A percentile compares a stretch with the other conserved stretches of the same genome.
phyloP scores from a whole-genome alignment of 2,888 invertebrate genomes.

The Aphidoletes aphidimyza region DNA sequence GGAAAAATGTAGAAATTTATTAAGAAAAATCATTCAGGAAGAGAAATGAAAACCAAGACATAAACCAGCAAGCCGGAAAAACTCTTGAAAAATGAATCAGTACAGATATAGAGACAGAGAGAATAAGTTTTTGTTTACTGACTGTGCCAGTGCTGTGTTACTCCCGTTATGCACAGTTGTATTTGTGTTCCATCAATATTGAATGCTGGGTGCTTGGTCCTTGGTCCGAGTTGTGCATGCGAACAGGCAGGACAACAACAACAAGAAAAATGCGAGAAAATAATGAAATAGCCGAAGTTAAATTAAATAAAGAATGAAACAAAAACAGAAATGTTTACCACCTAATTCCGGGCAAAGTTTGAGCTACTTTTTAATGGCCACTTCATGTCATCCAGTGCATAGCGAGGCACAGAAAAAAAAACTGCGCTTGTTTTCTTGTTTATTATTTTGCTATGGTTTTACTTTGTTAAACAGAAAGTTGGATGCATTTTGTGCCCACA shows the following conservation, averaged over 20 bases:
- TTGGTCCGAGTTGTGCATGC: too few relatives aligned
- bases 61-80: neutral
- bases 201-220: too few relatives aligned
- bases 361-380: constrained; percentile 2
- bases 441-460: neutral
- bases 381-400: constrained; percentile 17
- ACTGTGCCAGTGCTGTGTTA: neutral
- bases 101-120: neutral
- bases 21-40: neutral
- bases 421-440: constrained; percentile 12
- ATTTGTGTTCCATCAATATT: neutral
- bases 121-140: neutral
- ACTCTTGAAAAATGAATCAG: constrained; percentile 12
- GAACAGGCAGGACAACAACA: neutral
- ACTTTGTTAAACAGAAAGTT: constrained; percentile 6
- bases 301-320: neutral
- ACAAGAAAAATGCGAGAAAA: neutral
- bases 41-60: neutral
- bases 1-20: neutral
- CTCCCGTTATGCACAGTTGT: neutral
- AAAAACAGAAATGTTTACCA: neutral
- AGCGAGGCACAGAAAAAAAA: too few relatives aligned
- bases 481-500: neutral
- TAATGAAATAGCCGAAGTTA: constrained; percentile 11
- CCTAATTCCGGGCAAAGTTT: constrained; percentile 24